A percentile compares a stretch with the other conserved stretches of the same genome.
phyloP scores from a whole-genome alignment of 2,888 invertebrate species.

The Caenorhabditis becei region DNA sequence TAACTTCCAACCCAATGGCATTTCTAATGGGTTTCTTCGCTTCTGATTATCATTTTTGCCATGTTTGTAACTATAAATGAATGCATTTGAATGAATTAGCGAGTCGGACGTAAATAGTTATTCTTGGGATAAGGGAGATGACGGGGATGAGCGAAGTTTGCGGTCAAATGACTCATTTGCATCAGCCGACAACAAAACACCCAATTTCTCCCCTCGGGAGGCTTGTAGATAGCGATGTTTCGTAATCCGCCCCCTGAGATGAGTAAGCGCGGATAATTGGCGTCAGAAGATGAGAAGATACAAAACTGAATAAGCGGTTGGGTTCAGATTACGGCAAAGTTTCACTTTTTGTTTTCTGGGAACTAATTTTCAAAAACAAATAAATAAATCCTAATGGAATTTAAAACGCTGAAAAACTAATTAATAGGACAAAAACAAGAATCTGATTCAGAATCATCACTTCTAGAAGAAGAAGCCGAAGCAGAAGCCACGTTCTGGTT shows the following conservation, averaged over 20 bases:
- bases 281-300: not conserved
- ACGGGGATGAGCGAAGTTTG: conserved; percentile 3
- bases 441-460: not conserved
- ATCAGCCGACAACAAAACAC: conserved; percentile 21
- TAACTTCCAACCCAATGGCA: not conserved
- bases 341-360: not conserved
- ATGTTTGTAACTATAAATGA: conserved; percentile 58
- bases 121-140: not conserved
- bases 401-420: not conserved
- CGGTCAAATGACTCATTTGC: conserved; percentile 46
- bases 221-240: conserved; percentile 28
- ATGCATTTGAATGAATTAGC: conserved; percentile 50
- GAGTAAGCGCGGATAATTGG: conserved; percentile 7
- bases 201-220: not conserved
- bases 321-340: no score
- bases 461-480: conserved; percentile 9
- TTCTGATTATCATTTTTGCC: conserved; percentile 22
- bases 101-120: not conserved
- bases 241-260: conserved; percentile 27
- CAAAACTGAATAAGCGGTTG: not conserved
- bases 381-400: no score
- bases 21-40: conserved; percentile 13
- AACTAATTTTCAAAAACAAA: no score
- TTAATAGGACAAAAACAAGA: conserved; percentile 17
- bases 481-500: conserved; percentile 34